Percentiles rank a stretch among this genome's conserved stretches.
phyloP scores from a whole-genome alignment of 2,888 invertebrate genomes.

The Drosophila neonasuta region DNA sequence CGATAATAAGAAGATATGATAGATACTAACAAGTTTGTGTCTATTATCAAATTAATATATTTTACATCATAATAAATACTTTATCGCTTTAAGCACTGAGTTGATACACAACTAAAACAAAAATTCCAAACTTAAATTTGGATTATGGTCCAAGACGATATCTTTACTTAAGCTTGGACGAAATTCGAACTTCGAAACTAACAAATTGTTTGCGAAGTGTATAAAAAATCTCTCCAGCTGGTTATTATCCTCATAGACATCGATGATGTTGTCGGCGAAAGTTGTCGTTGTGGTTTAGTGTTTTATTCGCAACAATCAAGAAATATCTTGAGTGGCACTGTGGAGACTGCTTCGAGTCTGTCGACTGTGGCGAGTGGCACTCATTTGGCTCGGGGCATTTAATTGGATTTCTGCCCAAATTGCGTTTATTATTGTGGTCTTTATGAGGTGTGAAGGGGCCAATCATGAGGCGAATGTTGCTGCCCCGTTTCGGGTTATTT shows the following conservation, averaged over 20 bases:
- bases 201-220: conserved; percentile 9
- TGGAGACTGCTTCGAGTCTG: conserved; percentile 5
- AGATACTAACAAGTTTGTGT: too few species aligned
- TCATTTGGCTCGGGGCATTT: conserved; percentile 57
- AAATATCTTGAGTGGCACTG: conserved; percentile 23
- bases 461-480: conserved; percentile 48
- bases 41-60: too few species aligned
- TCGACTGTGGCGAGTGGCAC: conserved; percentile 10
- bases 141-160: background rate
- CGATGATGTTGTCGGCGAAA: conserved; percentile 64
- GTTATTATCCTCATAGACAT: conserved; percentile 69
- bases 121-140: too few species aligned
- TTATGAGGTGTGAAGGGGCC: conserved; percentile 75
- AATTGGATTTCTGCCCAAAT: conserved; percentile 77
- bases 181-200: too few species aligned
- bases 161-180: background rate
- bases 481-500: conserved; percentile 14
- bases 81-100: too few species aligned
- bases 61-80: too few species aligned
- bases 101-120: too few species aligned
- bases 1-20: too few species aligned
- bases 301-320: conserved; percentile 32
- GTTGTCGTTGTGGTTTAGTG: conserved; percentile 59
- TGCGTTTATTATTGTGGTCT: conserved; percentile 73
- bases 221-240: conserved; percentile 25